Percentiles rank a stretch among this genome's conserved stretches.
Evolutionary conservation across 1,140 invertebrate genomes (phyloP).

Genomic region (Reticulitermes speratus): DNA sequence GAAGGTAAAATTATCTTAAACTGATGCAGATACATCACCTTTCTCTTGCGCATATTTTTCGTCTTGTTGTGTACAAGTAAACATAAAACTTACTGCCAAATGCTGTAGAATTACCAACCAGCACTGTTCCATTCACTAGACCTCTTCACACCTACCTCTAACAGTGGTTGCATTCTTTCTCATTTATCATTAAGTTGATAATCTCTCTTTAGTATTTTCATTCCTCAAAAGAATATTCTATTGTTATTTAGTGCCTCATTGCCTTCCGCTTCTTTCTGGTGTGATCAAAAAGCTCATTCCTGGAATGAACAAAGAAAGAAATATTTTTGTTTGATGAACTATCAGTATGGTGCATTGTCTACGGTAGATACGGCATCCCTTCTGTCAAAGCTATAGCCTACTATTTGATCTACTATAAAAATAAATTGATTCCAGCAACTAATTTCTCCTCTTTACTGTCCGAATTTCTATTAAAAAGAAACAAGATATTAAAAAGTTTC

Average conservation of each 20-base stretch:
- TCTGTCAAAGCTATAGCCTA: not conserved
- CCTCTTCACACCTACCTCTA: too few species aligned
- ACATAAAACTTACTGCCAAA: too few species aligned
- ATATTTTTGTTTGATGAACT: not conserved
- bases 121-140: too few species aligned
- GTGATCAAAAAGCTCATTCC: not conserved
- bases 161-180: too few species aligned
- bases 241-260: not conserved
- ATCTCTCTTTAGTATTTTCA: too few species aligned
- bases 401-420: not conserved
- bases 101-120: too few species aligned
- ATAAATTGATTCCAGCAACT: not conserved
- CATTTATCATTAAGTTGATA: too few species aligned
- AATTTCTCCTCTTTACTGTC: not conserved
- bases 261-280: not conserved
- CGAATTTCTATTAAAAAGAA: not conserved
- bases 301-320: not conserved
- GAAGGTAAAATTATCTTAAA: too few species aligned
- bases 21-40: too few species aligned
- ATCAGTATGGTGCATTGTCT: not conserved
- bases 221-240: not conserved
- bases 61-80: too few species aligned
- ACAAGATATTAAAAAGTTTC: not conserved
- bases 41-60: too few species aligned
- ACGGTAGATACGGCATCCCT: not conserved